A percentile compares a stretch with the other conserved stretches of the same genome.
phyloP scores from a whole-genome alignment of 2,113 vertebrate genomes.

The Platanista minor region DNA sequence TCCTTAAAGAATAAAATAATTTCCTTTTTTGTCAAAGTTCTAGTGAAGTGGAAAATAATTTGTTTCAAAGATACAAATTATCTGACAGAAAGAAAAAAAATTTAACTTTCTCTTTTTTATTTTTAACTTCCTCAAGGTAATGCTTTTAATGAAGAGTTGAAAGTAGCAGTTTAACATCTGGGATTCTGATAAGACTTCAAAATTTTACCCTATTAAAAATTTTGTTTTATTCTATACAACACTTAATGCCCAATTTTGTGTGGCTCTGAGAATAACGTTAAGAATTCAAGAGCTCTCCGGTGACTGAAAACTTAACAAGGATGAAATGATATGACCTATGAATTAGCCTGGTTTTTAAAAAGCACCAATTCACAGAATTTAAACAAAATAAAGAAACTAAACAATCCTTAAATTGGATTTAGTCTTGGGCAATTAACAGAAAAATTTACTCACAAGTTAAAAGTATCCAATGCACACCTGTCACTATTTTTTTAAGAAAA shows the following conservation, averaged over 20 bases:
- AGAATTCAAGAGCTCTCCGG: not conserved
- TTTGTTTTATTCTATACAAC: not conserved
- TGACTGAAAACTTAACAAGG: not conserved
- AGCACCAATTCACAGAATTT: not conserved
- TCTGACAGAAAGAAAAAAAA: not conserved
- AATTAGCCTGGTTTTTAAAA: not conserved
- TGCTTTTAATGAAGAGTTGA: not conserved
- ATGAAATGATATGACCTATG: slow-evolving; percentile 2
- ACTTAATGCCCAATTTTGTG: not conserved
- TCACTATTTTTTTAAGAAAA: not conserved
- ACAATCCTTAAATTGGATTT: not conserved
- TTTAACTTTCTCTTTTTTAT: not conserved
- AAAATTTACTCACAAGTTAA: not conserved
- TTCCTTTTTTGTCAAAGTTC: not conserved
- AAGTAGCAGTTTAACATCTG: not conserved
- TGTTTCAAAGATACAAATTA: slow-evolving; percentile 9
- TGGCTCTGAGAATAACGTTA: not conserved
- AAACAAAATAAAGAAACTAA: not conserved
- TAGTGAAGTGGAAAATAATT: not conserved
- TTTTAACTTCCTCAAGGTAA: not conserved
- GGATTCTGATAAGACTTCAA: not conserved
- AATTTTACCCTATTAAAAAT: not conserved
- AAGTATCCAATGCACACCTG: not conserved
- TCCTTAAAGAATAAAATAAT: not conserved
- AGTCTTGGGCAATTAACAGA: not conserved